A percentile compares a stretch with the other conserved stretches of the same genome.
phyloP scores from a whole-genome alignment of 2,113 vertebrate species.

The Trochalopteron elliotii region DNA sequence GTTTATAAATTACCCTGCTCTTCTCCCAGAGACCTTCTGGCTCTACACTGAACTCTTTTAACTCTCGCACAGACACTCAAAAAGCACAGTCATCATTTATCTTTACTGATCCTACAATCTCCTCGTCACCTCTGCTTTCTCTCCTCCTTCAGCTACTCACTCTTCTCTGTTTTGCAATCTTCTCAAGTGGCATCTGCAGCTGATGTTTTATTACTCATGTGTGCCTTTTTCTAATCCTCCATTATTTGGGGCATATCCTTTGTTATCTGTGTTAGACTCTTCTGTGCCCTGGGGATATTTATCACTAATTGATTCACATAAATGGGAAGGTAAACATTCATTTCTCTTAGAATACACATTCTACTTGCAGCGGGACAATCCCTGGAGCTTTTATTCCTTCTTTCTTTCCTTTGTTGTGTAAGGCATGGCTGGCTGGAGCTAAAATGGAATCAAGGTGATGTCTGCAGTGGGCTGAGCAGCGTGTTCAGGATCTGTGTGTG shows the following conservation, averaged over 20 bases:
- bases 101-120: conserved; percentile 35
- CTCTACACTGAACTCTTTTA: conserved; percentile 36
- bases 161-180: conserved; percentile 8
- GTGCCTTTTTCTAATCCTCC: conserved; percentile 23
- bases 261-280: not conserved
- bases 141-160: not conserved
- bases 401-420: not conserved
- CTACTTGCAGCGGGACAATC: not conserved
- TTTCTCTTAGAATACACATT: conserved; percentile 14
- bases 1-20: conserved; percentile 71
- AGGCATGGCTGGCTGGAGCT: not conserved
- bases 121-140: conserved; percentile 22
- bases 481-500: not conserved
- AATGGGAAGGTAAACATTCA: conserved; percentile 37
- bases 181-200: conserved; percentile 23
- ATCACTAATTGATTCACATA: conserved; percentile 24
- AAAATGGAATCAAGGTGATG: not conserved
- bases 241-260: conserved; percentile 23
- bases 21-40: conserved; percentile 39
- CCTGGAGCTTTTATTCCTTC: not conserved
- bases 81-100: conserved; percentile 54
- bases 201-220: conserved; percentile 30
- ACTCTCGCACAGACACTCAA: not conserved
- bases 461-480: not conserved
- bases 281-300: conserved; percentile 2